Conservation (phyloP, 2,888 invertebrate species). For the Rhagium mordax region DNA sequence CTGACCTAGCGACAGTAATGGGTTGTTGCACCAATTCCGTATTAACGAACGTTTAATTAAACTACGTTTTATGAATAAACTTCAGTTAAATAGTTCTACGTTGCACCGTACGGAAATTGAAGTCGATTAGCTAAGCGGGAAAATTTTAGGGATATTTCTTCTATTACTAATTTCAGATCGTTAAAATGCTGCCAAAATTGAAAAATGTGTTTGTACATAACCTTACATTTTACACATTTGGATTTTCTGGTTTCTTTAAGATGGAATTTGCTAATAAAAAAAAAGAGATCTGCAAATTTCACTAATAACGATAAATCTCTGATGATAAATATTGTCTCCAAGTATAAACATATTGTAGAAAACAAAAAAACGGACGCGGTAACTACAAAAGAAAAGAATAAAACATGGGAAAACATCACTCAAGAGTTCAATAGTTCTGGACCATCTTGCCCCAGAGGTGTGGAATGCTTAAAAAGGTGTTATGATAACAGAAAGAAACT, state of each 20-base stretch:
- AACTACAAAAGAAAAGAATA: constrained; percentile 1
- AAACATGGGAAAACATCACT: background rate
- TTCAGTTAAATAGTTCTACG: background rate
- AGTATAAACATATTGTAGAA: background rate
- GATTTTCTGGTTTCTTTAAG: background rate
- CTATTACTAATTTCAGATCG: background rate
- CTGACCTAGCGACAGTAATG: too few relatives aligned
- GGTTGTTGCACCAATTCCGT: constrained; percentile 4
- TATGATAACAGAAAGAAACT: constrained; percentile 8
- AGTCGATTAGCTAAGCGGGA: background rate
- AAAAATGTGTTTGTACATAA: background rate
- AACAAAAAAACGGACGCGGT: constrained; percentile 7
- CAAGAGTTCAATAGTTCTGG: constrained; percentile 7
- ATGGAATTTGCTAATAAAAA: background rate
- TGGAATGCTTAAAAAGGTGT: constrained; percentile 10
- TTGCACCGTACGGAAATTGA: background rate
- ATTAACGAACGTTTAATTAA: constrained; percentile 6
- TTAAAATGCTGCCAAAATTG: background rate
- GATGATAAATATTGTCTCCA: constrained; percentile 8
- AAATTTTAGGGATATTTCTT: constrained; percentile 1
- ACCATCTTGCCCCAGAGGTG: constrained; percentile 21
- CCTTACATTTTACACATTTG: background rate
- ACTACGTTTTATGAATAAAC: background rate
- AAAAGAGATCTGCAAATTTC: constrained; percentile 5
- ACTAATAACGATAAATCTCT: constrained; percentile 12